Conservation (phyloP, 2,888 invertebrate genomes). For the Hipparchia sbordonii region DNA sequence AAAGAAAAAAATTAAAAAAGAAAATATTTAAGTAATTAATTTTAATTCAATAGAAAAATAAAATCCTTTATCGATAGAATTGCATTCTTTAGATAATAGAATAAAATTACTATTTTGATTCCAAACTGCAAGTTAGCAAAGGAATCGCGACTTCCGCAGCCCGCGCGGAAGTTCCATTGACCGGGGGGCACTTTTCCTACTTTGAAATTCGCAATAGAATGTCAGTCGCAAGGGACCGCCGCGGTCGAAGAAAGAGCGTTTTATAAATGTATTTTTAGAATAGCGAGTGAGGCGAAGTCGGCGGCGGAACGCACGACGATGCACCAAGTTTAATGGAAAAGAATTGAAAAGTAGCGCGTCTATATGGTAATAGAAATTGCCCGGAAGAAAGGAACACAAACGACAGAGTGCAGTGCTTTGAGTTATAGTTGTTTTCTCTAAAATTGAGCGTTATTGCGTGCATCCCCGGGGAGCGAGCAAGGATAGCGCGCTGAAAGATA, state of each 20-base stretch:
- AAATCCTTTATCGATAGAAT: background rate
- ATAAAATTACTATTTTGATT: constrained; percentile 32
- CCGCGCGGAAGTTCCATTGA: constrained; percentile 67
- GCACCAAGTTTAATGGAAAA: constrained; percentile 83
- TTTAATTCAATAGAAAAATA: background rate
- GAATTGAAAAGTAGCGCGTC: constrained; percentile 83
- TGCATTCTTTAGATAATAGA: constrained; percentile 15
- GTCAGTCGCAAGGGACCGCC: constrained; percentile 74
- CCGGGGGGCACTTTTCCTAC: constrained; percentile 59
- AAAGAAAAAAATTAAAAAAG: no score
- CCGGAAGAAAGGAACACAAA: constrained; percentile 80
- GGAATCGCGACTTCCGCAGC: constrained; percentile 52
- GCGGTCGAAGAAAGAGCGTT: constrained; percentile 78
- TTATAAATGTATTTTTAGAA: constrained; percentile 81
- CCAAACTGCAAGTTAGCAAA: constrained; percentile 28
- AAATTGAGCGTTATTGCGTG: constrained; percentile 80
- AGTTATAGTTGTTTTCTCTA: constrained; percentile 80
- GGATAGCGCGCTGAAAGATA: constrained; percentile 39
- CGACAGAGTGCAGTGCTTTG: constrained; percentile 77
- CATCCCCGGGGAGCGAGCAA: constrained; percentile 50
- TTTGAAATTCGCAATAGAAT: constrained; percentile 77
- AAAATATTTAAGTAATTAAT: no score
- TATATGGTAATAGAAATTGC: constrained; percentile 83
- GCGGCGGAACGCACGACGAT: constrained; percentile 74
- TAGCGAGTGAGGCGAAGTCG: constrained; percentile 63